phyloP scores from a whole-genome alignment of 2,113 vertebrate genomes.

The Hypanus sabinus region DNA sequence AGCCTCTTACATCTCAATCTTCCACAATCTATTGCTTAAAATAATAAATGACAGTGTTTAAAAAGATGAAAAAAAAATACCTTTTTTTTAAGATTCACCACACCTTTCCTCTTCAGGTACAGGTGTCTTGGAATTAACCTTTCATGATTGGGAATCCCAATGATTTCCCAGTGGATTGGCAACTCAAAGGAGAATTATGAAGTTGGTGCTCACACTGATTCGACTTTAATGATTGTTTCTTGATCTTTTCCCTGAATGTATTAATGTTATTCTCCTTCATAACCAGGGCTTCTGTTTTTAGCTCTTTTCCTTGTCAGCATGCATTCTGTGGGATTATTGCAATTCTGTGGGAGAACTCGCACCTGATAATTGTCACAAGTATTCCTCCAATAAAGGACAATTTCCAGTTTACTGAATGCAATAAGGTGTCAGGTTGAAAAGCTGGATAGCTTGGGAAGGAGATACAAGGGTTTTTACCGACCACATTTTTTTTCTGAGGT shows the following conservation, averaged over 20 bases:
- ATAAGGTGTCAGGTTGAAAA: neutral
- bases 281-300: neutral
- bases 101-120: neutral
- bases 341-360: neutral
- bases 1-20: neutral
- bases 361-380: neutral
- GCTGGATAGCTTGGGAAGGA: neutral
- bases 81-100: neutral
- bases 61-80: neutral
- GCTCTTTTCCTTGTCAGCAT: neutral
- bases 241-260: neutral
- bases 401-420: neutral
- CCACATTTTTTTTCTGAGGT: neutral
- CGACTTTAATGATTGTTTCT: neutral
- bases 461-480: neutral
- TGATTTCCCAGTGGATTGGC: neutral
- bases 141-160: neutral
- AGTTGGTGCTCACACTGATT: neutral
- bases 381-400: neutral
- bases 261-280: neutral
- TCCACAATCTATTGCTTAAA: neutral
- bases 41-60: neutral
- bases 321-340: neutral
- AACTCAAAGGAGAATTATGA: neutral
- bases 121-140: neutral